Conservation (phyloP, 2,797 vertebrate species). For the Tenualosa ilisha region DNA sequence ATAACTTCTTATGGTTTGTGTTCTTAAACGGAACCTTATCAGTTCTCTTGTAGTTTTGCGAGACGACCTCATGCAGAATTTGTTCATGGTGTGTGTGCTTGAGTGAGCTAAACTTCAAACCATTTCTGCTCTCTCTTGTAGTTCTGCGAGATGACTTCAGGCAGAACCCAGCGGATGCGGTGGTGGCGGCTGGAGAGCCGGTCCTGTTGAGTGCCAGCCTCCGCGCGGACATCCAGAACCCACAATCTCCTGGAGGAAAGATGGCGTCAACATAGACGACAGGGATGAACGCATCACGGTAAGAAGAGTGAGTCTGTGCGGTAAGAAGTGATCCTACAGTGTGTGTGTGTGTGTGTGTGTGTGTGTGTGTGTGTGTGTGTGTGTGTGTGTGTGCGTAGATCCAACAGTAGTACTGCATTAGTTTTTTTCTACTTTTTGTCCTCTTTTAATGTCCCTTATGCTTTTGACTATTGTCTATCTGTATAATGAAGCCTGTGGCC, state of each 20-base stretch:
- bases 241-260: slow-evolving; percentile 93
- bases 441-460: background rate
- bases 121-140: too few species aligned
- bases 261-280: slow-evolving; percentile 81
- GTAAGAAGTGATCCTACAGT: too few species aligned
- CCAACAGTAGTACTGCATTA: background rate
- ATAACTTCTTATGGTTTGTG: too few species aligned
- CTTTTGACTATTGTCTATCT: too few species aligned
- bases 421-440: background rate
- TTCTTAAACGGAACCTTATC: background rate
- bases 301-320: slow-evolving; percentile 36
- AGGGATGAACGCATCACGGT: slow-evolving; percentile 92
- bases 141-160: slow-evolving; percentile 86
- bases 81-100: too few species aligned
- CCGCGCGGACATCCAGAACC: slow-evolving; percentile 92
- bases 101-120: too few species aligned
- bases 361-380: background rate
- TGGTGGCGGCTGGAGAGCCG: slow-evolving; percentile 91
- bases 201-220: slow-evolving; percentile 92
- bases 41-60: too few species aligned
- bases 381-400: too few species aligned
- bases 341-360: background rate
- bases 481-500: too few species aligned
- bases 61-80: too few species aligned
- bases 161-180: slow-evolving; percentile 91